A percentile compares a stretch with the other conserved stretches of the same genome.
phyloP scores from a whole-genome alignment of 2,113 vertebrate species.

The Anolis sagrei region DNA sequence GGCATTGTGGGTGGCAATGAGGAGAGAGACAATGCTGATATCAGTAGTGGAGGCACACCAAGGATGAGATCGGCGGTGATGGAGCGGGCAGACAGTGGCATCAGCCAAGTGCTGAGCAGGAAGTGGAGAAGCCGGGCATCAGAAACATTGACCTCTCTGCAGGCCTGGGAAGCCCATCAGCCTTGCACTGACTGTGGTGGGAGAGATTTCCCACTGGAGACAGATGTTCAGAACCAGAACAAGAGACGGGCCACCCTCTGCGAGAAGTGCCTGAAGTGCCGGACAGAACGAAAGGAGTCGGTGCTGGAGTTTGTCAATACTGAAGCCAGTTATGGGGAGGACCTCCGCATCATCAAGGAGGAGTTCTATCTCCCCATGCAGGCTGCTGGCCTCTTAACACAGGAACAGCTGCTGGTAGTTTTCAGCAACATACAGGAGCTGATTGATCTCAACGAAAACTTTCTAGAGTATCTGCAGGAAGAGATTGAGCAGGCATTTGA shows the following conservation, averaged over 20 bases:
- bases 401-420: slow-evolving; percentile 86
- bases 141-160: slow-evolving; percentile 71
- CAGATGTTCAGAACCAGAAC: slow-evolving; percentile 70
- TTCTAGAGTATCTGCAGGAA: slow-evolving; percentile 88
- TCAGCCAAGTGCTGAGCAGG: slow-evolving; percentile 82
- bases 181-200: slow-evolving; percentile 89
- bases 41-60: slow-evolving; percentile 69
- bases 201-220: slow-evolving; percentile 72
- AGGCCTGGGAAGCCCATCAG: slow-evolving; percentile 83
- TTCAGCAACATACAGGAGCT: slow-evolving; percentile 91
- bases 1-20: slow-evolving; percentile 86
- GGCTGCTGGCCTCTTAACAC: slow-evolving; percentile 83
- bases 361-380: slow-evolving; percentile 92
- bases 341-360: slow-evolving; percentile 89
- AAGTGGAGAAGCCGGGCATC: slow-evolving; percentile 83
- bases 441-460: slow-evolving; percentile 87
- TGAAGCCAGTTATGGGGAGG: slow-evolving; percentile 88
- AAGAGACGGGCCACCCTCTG: slow-evolving; percentile 82
- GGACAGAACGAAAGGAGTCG: slow-evolving; percentile 89
- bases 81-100: slow-evolving; percentile 87
- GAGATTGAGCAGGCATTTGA: slow-evolving; percentile 88
- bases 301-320: slow-evolving; percentile 92
- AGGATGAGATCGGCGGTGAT: slow-evolving; percentile 77
- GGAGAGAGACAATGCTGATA: slow-evolving; percentile 75
- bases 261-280: slow-evolving; percentile 84